phyloP scores from a whole-genome alignment of 2,888 invertebrate genomes.

The Laothoe populi region DNA sequence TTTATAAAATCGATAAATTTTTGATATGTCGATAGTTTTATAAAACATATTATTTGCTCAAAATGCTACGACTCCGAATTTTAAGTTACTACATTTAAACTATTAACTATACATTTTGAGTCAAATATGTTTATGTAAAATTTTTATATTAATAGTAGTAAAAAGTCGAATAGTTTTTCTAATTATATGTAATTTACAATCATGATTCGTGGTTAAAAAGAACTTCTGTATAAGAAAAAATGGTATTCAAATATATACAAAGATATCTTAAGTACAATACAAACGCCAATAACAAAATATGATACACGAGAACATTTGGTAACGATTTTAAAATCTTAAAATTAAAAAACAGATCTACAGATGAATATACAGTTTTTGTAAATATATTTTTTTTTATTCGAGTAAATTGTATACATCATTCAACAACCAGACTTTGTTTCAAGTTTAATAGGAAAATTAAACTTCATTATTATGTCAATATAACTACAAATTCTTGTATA shows the following conservation, averaged over 20 bases:
- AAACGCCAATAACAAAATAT: conserved; percentile 30
- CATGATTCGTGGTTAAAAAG: neutral
- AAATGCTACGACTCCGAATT: neutral
- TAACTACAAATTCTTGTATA: no score
- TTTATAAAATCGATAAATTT: neutral
- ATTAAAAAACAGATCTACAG: conserved; percentile 10
- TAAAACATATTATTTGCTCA: neutral
- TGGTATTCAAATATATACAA: conserved; percentile 24
- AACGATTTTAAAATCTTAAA: conserved; percentile 3
- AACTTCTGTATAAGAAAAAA: neutral
- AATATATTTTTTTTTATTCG: conserved; percentile 5
- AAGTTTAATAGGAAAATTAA: neutral
- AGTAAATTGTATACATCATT: neutral
- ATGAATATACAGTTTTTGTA: conserved; percentile 1
- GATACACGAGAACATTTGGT: conserved; percentile 28
- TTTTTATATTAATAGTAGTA: no score
- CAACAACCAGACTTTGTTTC: neutral
- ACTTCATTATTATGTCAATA: neutral
- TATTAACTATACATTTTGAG: neutral
- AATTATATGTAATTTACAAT: neutral
- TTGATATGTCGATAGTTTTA: neutral
- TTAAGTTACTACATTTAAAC: neutral
- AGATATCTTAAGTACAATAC: conserved; percentile 34
- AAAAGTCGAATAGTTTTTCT: neutral
- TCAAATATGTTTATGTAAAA: neutral